Evolutionary conservation across 2,797 vertebrate genomes (phyloP), one percentile per base, ranked within the genome.

Genomic region (Takifugu rubripes): DNA sequence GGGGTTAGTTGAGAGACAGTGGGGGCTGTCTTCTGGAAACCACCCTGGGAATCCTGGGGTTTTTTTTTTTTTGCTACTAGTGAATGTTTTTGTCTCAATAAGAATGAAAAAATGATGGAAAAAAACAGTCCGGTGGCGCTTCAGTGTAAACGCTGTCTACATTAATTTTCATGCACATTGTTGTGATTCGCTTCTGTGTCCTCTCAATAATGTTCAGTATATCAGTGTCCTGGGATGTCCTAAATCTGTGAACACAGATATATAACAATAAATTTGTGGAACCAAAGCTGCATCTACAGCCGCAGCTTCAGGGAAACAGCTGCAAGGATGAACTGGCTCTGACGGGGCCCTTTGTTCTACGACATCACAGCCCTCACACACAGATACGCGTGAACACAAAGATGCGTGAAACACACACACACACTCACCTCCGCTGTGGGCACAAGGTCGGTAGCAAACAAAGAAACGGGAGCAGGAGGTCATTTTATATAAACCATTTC

Each of bases 11-110:
- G 49, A 50, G 69, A 56, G 70, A 48, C 72, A 25, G 69, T 66
- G 66, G 61, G 61, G 44, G 36, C 36, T 75, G 72, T 56, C 70
- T 75, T 58, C 77, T 64, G 69, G 64, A 45, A 69, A 70, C 55
- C 17, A 31, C 66, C 75, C 63, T 56, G 84, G 84, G 86, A 88
- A 78, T 84, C 72, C 75, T 77, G 64, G 52, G 70, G 83, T 76
- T 84, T 79, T 86, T 87, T 87, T 88, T 40, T 40, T 87, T 69
- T 86, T 55, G 77, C 85, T 80, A 82, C 64, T 62, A 80, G 83
- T 79, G 56, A 69, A 73, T 75, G 76, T 86, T 84, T 86, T 86
- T 87, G 81, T 89, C 81, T 85, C 66, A 10, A 33, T 21, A 29
- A 55, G 70, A 24, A 65, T 61, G 33, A 67, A 54, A 67, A 77